phyloP scores from a whole-genome alignment of 1,140 invertebrate genomes.

The Ctenoplectra terminalis region DNA sequence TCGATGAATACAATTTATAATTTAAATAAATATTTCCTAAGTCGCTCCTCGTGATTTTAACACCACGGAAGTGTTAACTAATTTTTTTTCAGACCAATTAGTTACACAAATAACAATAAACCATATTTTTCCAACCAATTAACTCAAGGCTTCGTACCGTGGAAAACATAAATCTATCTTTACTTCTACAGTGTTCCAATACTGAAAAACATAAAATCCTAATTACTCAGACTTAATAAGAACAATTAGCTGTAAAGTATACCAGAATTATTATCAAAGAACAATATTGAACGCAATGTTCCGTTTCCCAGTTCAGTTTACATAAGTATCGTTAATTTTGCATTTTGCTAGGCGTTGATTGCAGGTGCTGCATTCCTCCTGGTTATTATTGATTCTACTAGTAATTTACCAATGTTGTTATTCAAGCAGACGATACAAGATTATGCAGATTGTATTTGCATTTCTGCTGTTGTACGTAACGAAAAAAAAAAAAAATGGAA shows the following conservation, averaged over 20 bases:
- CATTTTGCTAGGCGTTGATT: background rate
- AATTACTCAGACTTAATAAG: background rate
- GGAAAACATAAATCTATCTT: too few relatives aligned
- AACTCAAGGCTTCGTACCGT: too few relatives aligned
- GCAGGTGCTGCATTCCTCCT: background rate
- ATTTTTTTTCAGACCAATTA: too few relatives aligned
- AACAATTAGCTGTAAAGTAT: background rate
- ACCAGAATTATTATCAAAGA: background rate
- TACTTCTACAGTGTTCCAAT: too few relatives aligned
- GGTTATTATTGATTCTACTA: background rate
- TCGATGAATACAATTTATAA: background rate
- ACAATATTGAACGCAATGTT: background rate
- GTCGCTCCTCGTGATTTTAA: too few relatives aligned
- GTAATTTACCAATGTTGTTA: background rate
- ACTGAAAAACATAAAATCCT: too few relatives aligned
- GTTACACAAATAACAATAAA: too few relatives aligned
- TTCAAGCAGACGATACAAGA: background rate
- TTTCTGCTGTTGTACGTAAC: background rate
- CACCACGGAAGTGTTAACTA: too few relatives aligned
- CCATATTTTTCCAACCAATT: too few relatives aligned
- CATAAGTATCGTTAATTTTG: background rate
- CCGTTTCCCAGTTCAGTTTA: background rate
- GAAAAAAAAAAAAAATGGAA: background rate
- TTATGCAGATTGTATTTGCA: constrained; percentile 11
- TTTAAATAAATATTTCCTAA: too few relatives aligned